These are phyloP conservation scores for Bolborhynchus lineola DNA, from an alignment of 2,113 vertebrate genomes.

Conservation along the genomic window DNA sequence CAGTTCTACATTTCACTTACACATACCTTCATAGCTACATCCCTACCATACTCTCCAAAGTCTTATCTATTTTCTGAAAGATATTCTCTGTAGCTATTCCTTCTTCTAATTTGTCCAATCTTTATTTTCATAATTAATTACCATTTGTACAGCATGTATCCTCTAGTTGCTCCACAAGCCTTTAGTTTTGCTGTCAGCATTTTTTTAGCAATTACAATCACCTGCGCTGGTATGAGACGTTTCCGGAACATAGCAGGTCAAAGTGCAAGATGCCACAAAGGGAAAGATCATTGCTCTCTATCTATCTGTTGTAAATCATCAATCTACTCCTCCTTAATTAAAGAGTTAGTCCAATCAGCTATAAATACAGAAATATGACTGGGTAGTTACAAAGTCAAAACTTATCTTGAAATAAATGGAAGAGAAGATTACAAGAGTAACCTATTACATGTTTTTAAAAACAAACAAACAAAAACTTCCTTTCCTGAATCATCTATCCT, in stretches of 20 bases:
- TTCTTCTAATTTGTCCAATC: background rate
- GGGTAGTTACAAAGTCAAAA: background rate
- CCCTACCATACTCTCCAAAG: background rate
- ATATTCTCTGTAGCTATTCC: background rate
- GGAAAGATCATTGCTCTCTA: background rate
- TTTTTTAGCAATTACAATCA: background rate
- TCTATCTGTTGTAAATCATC: background rate
- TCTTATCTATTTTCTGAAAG: background rate
- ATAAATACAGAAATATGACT: background rate
- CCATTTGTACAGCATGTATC: background rate
- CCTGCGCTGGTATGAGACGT: background rate
- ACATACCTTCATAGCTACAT: background rate
- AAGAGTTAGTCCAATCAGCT: background rate
- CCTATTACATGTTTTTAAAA: background rate
- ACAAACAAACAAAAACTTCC: background rate
- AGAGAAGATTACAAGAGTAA: background rate
- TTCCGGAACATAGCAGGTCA: background rate
- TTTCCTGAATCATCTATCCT: background rate
- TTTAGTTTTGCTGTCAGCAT: background rate
- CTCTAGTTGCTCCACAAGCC: background rate
- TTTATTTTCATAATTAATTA: background rate
- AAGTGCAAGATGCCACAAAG: background rate
- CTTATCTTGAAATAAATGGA: background rate
- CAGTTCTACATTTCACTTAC: background rate
- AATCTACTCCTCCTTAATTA: background rate